phyloP scores from a whole-genome alignment of 64 coral and sea anemone genomes.

The Catalaphyllia jardinei region DNA sequence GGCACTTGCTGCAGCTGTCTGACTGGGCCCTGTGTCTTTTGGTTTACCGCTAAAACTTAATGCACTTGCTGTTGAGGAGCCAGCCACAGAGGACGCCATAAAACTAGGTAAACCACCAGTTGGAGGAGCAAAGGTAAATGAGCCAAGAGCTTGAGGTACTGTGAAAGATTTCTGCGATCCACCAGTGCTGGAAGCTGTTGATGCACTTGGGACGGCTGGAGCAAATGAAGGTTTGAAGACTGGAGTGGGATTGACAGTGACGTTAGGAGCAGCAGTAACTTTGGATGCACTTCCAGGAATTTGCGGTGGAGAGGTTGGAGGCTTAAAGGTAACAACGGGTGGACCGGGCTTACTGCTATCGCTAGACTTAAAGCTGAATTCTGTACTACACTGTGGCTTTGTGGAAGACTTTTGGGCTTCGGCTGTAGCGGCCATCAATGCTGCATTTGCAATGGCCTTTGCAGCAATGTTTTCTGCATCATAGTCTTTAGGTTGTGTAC shows the following conservation, averaged over 20 bases:
- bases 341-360: constrained; percentile 44
- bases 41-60: background rate
- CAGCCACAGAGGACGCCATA: background rate
- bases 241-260: constrained; percentile 45
- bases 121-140: constrained; percentile 7
- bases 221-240: constrained; percentile 32
- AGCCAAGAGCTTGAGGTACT: background rate
- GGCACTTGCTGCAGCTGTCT: background rate
- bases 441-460: constrained; percentile 48
- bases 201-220: background rate
- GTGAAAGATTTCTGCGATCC: background rate
- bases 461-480: constrained; percentile 11
- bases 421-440: constrained; percentile 43
- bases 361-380: constrained; percentile 45
- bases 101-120: background rate
- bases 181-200: background rate
- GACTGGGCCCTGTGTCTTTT: background rate
- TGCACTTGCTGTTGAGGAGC: background rate
- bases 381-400: constrained; percentile 63
- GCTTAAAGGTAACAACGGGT: constrained; percentile 60
- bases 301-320: constrained; percentile 10
- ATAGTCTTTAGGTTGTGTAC: background rate
- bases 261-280: constrained; percentile 37
- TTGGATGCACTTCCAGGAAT: background rate
- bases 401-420: constrained; percentile 34